phyloP scores from a whole-genome alignment of 2,888 invertebrate species.

The Volucella zonaria region DNA sequence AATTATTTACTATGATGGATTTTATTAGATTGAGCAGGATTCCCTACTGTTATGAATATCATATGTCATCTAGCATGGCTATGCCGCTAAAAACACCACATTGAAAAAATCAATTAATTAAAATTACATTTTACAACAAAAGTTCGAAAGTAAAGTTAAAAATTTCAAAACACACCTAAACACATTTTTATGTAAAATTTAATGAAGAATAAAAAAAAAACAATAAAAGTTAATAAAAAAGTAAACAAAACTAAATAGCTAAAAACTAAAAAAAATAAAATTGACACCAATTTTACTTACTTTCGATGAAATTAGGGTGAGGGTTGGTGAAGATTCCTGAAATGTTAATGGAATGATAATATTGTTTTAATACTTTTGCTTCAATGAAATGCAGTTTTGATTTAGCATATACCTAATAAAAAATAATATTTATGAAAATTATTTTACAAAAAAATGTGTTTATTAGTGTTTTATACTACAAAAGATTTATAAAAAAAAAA shows the following conservation, averaged over 20 bases:
- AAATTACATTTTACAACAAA: too few relatives aligned
- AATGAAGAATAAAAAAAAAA: conserved; percentile 25
- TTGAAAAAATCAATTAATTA: too few relatives aligned
- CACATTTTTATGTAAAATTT: conserved; percentile 32
- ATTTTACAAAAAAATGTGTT: too few relatives aligned
- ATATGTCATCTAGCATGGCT: too few relatives aligned
- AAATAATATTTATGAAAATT: not conserved
- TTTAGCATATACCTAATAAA: conserved; percentile 6
- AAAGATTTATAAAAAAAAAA: too few relatives aligned
- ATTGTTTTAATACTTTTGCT: conserved; percentile 50
- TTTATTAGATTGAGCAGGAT: too few relatives aligned
- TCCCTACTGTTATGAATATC: too few relatives aligned
- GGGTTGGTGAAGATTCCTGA: conserved; percentile 90
- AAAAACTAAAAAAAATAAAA: conserved; percentile 20
- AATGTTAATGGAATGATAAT: conserved; percentile 79
- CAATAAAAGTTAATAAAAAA: conserved; percentile 9
- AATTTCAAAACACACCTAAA: conserved; percentile 50
- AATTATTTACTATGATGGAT: too few relatives aligned
- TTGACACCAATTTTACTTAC: conserved; percentile 84
- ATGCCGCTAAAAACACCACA: too few relatives aligned
- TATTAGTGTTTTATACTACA: too few relatives aligned
- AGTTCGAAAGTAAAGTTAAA: not conserved
- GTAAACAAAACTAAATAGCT: not conserved
- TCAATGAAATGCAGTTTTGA: conserved; percentile 40
- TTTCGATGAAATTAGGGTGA: conserved; percentile 91